These are phyloP conservation scores for Plebejus melissa DNA, from an alignment of 2,888 invertebrate genomes.

Conservation along the genomic window DNA sequence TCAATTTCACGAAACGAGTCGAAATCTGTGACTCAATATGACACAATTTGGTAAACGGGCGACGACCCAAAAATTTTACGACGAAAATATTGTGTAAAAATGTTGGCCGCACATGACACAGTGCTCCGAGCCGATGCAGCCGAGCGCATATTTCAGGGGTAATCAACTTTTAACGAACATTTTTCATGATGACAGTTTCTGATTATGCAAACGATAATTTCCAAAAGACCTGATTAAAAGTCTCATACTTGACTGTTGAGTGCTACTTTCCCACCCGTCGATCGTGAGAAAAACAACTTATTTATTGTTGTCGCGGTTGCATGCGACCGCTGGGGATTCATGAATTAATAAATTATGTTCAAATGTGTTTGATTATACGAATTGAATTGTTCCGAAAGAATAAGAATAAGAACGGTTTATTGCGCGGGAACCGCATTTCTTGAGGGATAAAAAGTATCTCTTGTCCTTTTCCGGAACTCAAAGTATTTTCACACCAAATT, in stretches of 20 bases:
- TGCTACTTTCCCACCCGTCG: too few species aligned
- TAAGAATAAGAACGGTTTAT: too few species aligned
- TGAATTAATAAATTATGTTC: too few species aligned
- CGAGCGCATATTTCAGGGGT: constrained; percentile 7
- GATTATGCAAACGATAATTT: constrained; percentile 1
- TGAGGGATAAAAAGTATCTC: too few species aligned
- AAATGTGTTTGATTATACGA: too few species aligned
- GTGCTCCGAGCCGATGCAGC: not conserved
- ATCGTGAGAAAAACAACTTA: too few species aligned
- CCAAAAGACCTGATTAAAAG: not conserved
- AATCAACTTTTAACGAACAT: not conserved
- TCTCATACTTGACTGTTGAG: not conserved
- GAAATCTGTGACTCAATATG: constrained; percentile 26
- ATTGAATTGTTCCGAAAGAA: too few species aligned
- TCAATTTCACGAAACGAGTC: constrained; percentile 4
- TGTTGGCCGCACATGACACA: constrained; percentile 5
- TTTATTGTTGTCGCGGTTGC: too few species aligned
- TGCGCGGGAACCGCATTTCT: too few species aligned
- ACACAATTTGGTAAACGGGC: constrained; percentile 21
- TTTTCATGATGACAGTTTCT: not conserved
- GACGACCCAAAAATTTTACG: constrained; percentile 23
- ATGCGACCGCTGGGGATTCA: too few species aligned
- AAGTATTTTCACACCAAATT: too few species aligned
- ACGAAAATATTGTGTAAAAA: constrained; percentile 10
- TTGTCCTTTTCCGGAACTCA: too few species aligned